phyloP scores from a whole-genome alignment of 2,888 invertebrate species.

The Trichopria drosophilae region DNA sequence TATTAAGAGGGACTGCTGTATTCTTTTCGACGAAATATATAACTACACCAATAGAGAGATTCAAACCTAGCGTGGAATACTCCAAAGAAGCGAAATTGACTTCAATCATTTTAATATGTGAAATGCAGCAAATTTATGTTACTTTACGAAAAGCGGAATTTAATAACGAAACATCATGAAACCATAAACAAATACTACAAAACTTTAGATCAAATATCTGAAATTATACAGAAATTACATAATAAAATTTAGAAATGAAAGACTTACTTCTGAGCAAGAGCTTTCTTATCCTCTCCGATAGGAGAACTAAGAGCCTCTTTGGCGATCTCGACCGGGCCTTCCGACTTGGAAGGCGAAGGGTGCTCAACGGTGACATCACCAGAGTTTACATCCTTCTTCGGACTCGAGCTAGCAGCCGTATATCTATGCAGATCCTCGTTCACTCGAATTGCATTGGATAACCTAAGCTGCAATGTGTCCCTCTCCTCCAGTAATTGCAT shows the following conservation, averaged over 20 bases:
- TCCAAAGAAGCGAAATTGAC: no score
- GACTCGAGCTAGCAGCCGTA: constrained; percentile 21
- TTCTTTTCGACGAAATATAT: no score
- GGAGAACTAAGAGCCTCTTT: constrained; percentile 51
- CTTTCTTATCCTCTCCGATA: constrained; percentile 46
- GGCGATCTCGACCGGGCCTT: constrained; percentile 53
- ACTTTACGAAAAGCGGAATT: no score
- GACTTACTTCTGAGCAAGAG: constrained; percentile 55
- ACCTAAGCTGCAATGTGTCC: constrained; percentile 78
- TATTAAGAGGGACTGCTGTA: no score
- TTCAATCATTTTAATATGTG: no score
- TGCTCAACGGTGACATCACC: constrained; percentile 39
- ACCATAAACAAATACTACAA: no score
- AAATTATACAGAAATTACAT: no score
- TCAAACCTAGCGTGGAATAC: no score
- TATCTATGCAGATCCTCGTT: constrained; percentile 66
- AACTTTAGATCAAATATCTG: no score
- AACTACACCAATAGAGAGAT: no score
- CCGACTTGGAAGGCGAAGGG: constrained; percentile 48
- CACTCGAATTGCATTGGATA: constrained; percentile 78
- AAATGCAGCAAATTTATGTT: no score
- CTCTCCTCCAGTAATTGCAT: constrained; percentile 81
- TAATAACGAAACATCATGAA: no score
- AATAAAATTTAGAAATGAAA: neutral
- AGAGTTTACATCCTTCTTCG: constrained; percentile 31